Base-by-base conservation (phyloP, 2,888 invertebrate species). In the Ochropleura plecta region DNA sequence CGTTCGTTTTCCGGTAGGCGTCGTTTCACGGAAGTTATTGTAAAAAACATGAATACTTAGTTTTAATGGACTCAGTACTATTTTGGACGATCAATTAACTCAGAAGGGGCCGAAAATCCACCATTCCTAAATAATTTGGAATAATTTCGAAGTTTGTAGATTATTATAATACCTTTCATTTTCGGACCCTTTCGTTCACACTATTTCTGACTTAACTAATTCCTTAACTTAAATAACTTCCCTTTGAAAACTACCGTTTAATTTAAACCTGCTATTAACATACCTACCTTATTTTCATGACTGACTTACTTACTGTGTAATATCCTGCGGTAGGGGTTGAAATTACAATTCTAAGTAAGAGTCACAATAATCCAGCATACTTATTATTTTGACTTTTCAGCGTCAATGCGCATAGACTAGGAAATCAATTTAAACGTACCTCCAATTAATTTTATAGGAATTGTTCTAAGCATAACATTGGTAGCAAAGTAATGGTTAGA, bases 1-100 rank as follows among this genome's bases (percentile, higher is more conserved):
- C 57, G 62, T 70, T 46, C 64, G 69, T 76, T 85, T 82, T 70
- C 73, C 64, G 40, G 60, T 75, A 87, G 85, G 86, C 84, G 77
- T 70, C 59, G 64, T 9, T 57, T 5, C n/a, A 42, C 42, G 14
- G 42, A 70, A 64, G 20, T 72, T 53, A 44, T 67, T 57, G 51
- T 74, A 57, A 49, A 57, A 74, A n/a, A 57, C 62, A 69, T 49
- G 69, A 60, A 73, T 70, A n/a, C n/a, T n/a, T n/a, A 76, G 72
- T 73, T 82, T 70, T 62, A 81, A 81, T 76, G 55, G 63, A 70
- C 60, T 67, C 42, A 20, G 10, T 66, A 55, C 65, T 60, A 55
- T 55, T 72, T 20, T 60, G 60, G 67, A 60, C 55, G 53, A 62
- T 72, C 44, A 76, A 72, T 63, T 40, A 85, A 64, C 67, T 67